Percentiles rank a stretch among this genome's conserved stretches.
Conservation (phyloP, 2,797 vertebrate genomes). For the Cynodonichthys magdalenae region DNA sequence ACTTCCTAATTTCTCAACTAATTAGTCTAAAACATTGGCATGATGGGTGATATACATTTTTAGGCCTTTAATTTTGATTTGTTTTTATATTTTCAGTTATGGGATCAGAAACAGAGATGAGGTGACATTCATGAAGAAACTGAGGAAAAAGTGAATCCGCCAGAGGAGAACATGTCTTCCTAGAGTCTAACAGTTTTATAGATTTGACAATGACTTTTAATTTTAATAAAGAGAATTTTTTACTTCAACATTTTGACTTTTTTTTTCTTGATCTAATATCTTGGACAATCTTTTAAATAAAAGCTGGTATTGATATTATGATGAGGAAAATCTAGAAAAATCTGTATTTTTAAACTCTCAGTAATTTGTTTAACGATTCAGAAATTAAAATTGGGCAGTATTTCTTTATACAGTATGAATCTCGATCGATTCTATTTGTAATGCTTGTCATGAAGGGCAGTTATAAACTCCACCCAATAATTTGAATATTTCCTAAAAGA, state of each 20-base stretch:
- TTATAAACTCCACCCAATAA: slow-evolving; percentile 6
- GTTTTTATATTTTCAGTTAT: slow-evolving; percentile 78
- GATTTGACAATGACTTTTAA: too few species aligned
- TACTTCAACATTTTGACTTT: not conserved
- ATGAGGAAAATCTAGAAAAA: too few species aligned
- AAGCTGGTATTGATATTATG: too few species aligned
- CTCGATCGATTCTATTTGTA: not conserved
- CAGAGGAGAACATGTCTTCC: not conserved
- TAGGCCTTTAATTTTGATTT: not conserved
- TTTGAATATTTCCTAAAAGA: slow-evolving; percentile 62
- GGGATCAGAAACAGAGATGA: slow-evolving; percentile 95
- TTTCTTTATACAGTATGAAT: not conserved
- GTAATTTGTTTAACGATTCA: not conserved
- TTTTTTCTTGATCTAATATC: not conserved
- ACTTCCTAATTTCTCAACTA: too few species aligned
- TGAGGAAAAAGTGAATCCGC: slow-evolving; percentile 83
- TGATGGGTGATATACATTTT: too few species aligned
- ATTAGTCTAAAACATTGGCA: too few species aligned
- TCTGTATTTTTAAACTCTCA: not conserved
- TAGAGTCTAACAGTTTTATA: not conserved
- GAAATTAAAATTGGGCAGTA: slow-evolving; percentile 18
- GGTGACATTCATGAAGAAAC: slow-evolving; percentile 92
- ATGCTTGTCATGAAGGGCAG: not conserved
- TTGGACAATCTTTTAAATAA: too few species aligned
- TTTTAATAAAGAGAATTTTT: too few species aligned